Base-by-base conservation (phyloP, 2,797 vertebrate genomes). In the Hypotaenidia philippensis region DNA sequence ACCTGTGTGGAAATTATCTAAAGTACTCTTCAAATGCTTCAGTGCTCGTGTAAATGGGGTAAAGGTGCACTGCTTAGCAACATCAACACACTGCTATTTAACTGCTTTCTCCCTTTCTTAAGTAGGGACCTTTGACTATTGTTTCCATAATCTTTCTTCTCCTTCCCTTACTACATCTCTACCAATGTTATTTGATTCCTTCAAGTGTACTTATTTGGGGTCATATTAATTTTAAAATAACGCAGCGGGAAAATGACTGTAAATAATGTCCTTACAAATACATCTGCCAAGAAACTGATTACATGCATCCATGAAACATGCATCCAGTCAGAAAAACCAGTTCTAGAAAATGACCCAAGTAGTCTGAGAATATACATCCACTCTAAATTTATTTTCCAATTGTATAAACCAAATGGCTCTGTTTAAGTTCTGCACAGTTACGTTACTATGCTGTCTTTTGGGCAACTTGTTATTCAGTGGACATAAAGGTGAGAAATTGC, bases 401-500 rank as follows among this genome's bases (percentile, higher is more conserved):
- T 15, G 2, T 47, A 63, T 38, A 83, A 77, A 60, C 25, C 36
- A 41, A 57, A 85, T 23, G 26, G 40, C 44, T 61, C 57, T 41
- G 17, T 36, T 55, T 26, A 84, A 75, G 52, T 76, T 41, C 32
- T 10, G 10, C 29, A n/a, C 61, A 27, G 63, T 50, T 71, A 32
- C 7, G 56, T 47, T 36, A 14, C 32, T n/a, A 12, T 3, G 3
- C 34, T 79, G 47, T 7, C 68, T 80, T 97, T 96, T 52, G 88
- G 87, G 56, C 44, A 94, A 97, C 97, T 96, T 89, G 81, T 96
- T 97, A 98, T 97, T 95, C 95, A 93, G 90, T 56, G 69, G 84
- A 95, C 83, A 91, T 79, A 57, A 90, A 83, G 1, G 52, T 74
- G 91, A 96, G 96, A 96, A 96, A 91, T 25, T 64, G 91, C 95